Conservation (phyloP, 1,140 invertebrate genomes). For the Sinonovacula constricta region DNA sequence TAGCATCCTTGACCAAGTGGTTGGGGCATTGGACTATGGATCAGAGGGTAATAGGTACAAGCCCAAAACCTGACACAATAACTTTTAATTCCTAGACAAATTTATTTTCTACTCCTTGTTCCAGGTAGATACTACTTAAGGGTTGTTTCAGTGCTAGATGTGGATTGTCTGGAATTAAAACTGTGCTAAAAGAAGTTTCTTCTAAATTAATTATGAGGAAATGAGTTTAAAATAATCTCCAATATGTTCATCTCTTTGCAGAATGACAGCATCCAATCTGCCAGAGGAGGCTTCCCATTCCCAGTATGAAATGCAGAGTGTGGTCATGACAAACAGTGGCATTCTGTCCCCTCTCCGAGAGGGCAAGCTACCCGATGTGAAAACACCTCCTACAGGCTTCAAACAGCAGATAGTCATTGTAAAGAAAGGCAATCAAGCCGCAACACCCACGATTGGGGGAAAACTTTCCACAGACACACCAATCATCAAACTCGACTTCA, state of each 20-base stretch:
- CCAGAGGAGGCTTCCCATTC: slow-evolving; percentile 88
- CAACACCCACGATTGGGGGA: not conserved
- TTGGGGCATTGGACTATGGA: too few relatives aligned
- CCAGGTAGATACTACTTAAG: too few relatives aligned
- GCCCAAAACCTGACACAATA: too few relatives aligned
- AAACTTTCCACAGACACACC: slow-evolving; percentile 4
- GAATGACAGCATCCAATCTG: slow-evolving; percentile 65
- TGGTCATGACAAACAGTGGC: slow-evolving; percentile 96
- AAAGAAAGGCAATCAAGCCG: slow-evolving; percentile 17
- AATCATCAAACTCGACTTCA: slow-evolving; percentile 42
- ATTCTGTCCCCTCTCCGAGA: slow-evolving; percentile 92
- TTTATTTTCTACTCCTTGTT: too few relatives aligned
- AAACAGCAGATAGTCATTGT: slow-evolving; percentile 48
- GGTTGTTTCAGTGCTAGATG: too few relatives aligned
- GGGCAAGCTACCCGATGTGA: slow-evolving; percentile 92
- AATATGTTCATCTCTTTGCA: slow-evolving; percentile 49
- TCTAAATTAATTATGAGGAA: too few relatives aligned
- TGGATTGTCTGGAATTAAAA: too few relatives aligned
- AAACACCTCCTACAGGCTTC: slow-evolving; percentile 82
- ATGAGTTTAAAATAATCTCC: too few relatives aligned
- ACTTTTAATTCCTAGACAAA: too few relatives aligned
- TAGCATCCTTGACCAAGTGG: too few relatives aligned
- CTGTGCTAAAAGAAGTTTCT: too few relatives aligned
- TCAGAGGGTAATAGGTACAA: too few relatives aligned
- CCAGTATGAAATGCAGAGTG: slow-evolving; percentile 93